phyloP scores from a whole-genome alignment of 2,888 invertebrate species.

The Cephus spinipes region DNA sequence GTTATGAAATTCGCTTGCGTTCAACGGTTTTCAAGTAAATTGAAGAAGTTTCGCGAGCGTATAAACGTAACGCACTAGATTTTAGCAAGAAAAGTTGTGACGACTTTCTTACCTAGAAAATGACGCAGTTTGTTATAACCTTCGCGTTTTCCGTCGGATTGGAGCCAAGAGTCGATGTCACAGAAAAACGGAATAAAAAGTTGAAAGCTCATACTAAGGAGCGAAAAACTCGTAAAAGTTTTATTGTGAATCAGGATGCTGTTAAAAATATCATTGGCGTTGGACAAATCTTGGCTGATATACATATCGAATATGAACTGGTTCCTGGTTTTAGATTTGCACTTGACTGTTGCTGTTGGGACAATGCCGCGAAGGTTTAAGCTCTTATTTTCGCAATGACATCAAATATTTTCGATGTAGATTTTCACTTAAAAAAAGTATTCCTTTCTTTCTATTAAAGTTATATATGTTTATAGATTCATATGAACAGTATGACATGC shows the following conservation, averaged over 20 bases:
- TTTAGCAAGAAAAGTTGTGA: background rate
- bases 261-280: background rate
- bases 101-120: background rate
- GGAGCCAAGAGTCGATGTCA: background rate
- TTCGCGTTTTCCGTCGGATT: background rate
- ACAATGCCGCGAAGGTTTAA: background rate
- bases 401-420: background rate
- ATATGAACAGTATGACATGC: background rate
- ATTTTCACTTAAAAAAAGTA: background rate
- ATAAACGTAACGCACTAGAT: background rate
- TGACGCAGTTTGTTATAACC: background rate
- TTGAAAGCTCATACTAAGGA: background rate
- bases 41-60: background rate
- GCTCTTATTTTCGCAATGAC: background rate
- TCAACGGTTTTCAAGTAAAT: background rate
- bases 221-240: background rate
- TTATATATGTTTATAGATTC: background rate
- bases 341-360: background rate
- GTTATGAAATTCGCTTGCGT: background rate
- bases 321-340: background rate
- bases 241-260: background rate
- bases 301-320: background rate
- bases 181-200: background rate
- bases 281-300: background rate
- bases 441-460: background rate